Percentiles rank a stretch among this genome's conserved stretches.
Conservation (phyloP, 2,888 invertebrate species). For the Catonia carolina region DNA sequence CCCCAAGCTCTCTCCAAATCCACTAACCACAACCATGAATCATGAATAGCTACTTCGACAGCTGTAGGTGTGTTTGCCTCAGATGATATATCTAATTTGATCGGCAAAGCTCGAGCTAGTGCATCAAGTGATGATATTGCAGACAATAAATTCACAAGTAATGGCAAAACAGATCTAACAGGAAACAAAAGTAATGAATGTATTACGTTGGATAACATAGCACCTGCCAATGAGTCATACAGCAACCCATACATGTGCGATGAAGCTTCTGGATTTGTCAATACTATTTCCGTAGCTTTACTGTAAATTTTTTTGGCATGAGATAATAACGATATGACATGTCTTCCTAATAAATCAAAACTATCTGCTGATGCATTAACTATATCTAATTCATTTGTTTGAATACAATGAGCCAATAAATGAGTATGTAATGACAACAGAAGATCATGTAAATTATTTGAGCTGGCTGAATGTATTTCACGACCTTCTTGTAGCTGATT, state of each 20-base stretch:
- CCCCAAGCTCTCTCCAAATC: slow-evolving; percentile 54
- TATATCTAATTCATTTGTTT: slow-evolving; percentile 35
- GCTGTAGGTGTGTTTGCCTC: slow-evolving; percentile 49
- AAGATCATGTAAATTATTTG: slow-evolving; percentile 44
- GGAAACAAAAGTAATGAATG: slow-evolving; percentile 51
- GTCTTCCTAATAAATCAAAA: not conserved
- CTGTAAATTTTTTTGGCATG: slow-evolving; percentile 40
- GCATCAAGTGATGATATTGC: slow-evolving; percentile 43
- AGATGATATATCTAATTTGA: slow-evolving; percentile 40
- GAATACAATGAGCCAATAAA: slow-evolving; percentile 47
- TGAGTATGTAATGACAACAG: slow-evolving; percentile 54
- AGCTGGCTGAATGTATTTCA: slow-evolving; percentile 5
- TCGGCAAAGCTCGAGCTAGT: slow-evolving; percentile 43
- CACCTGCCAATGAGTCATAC: slow-evolving; percentile 50
- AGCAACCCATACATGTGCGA: slow-evolving; percentile 42
- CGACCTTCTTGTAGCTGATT: slow-evolving; percentile 4
- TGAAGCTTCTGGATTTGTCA: slow-evolving; percentile 40
- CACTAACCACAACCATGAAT: slow-evolving; percentile 52
- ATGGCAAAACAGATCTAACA: slow-evolving; percentile 40
- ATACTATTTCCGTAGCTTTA: slow-evolving; percentile 41
- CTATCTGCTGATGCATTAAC: not conserved
- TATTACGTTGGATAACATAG: slow-evolving; percentile 51
- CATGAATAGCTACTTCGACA: slow-evolving; percentile 44
- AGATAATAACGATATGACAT: slow-evolving; percentile 18
- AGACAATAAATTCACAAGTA: slow-evolving; percentile 42